Conservation (phyloP, 30 jellyfish, hydroid and myxozoan genomes). For the Catostylus mosaicus region DNA sequence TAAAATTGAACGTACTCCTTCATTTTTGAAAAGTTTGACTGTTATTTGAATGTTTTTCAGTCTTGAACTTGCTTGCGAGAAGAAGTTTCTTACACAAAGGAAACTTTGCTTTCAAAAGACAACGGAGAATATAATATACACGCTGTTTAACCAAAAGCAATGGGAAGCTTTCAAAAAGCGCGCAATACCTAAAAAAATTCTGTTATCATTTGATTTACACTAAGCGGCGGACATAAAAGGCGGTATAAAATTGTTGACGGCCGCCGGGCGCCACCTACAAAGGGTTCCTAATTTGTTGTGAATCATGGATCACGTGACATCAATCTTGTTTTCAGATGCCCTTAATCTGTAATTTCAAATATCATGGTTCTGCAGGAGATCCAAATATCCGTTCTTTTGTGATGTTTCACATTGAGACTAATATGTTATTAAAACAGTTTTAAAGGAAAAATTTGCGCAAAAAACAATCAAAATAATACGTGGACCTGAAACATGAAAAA, state of each 20-base stretch:
- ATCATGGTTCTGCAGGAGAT: conserved; percentile 1
- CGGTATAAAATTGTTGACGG: not conserved
- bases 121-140: too few relatives aligned
- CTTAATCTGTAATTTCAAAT: not conserved
- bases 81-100: too few relatives aligned
- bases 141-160: too few relatives aligned
- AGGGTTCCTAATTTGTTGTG: not conserved
- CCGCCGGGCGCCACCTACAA: not conserved
- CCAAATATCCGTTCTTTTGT: not conserved
- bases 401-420: not conserved
- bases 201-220: not conserved
- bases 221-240: not conserved
- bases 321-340: not conserved
- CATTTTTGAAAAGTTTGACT: too few relatives aligned
- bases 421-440: too few relatives aligned
- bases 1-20: too few relatives aligned
- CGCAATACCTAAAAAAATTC: not conserved
- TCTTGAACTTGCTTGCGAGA: too few relatives aligned
- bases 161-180: not conserved
- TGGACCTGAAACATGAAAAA: too few relatives aligned
- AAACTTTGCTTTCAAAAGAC: too few relatives aligned
- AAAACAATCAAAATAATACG: too few relatives aligned
- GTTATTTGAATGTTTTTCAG: too few relatives aligned
- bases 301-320: not conserved
- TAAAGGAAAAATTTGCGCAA: too few relatives aligned